Conservation (phyloP, 2,797 vertebrate species). For the Thamnophis elegans region DNA sequence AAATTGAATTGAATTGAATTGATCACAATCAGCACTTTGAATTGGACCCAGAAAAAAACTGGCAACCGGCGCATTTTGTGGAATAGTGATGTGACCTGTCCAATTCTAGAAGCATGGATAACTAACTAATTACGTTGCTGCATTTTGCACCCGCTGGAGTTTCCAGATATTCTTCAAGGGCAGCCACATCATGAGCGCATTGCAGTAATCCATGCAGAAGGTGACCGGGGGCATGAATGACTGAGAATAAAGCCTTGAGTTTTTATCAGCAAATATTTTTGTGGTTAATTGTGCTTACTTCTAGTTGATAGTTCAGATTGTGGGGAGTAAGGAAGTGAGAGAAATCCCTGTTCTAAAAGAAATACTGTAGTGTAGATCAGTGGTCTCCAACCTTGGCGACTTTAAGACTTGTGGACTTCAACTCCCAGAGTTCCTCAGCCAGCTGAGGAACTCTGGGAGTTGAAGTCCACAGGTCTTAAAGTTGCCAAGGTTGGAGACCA, state of each 20-base stretch:
- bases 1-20: too few relatives aligned
- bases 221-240: not conserved
- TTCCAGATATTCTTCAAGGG: not conserved
- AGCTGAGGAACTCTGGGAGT: too few relatives aligned
- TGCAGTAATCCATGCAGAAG: not conserved
- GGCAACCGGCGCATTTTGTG: not conserved
- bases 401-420: too few relatives aligned
- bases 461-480: too few relatives aligned
- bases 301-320: not conserved
- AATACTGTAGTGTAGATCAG: not conserved
- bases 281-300: not conserved
- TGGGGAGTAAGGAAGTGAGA: not conserved
- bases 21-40: not conserved
- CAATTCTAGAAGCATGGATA: not conserved
- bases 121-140: not conserved
- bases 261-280: constrained; percentile 10
- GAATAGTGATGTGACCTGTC: not conserved
- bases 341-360: not conserved
- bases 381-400: too few relatives aligned
- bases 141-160: not conserved
- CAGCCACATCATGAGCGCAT: not conserved
- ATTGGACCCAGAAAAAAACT: not conserved
- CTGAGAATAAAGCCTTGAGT: not conserved
- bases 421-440: too few relatives aligned
- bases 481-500: too few relatives aligned